These are phyloP conservation scores for Dilophus febrilis DNA, from an alignment of 2,888 invertebrate species.

Conservation along the genomic window DNA sequence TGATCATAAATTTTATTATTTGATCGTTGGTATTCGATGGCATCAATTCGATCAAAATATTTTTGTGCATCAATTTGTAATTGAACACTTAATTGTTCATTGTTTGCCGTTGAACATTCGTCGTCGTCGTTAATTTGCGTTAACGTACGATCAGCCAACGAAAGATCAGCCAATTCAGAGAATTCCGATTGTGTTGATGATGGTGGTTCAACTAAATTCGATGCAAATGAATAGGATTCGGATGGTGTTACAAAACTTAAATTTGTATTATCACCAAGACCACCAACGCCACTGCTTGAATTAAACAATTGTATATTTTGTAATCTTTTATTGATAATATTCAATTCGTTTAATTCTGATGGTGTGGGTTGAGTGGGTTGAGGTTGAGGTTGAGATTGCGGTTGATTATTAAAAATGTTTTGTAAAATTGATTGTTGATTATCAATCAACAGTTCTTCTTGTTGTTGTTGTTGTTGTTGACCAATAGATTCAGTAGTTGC, in stretches of 20 bases:
- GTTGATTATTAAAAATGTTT: slow-evolving; percentile 29
- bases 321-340: slow-evolving; percentile 3
- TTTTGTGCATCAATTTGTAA: too few relatives aligned
- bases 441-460: slow-evolving; percentile 13
- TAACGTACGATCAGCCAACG: too few relatives aligned
- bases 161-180: slow-evolving; percentile 11
- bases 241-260: background rate
- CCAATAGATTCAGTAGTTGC: background rate
- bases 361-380: too few relatives aligned
- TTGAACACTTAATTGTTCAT: too few relatives aligned
- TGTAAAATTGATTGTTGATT: slow-evolving; percentile 27
- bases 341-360: slow-evolving; percentile 1
- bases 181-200: slow-evolving; percentile 27
- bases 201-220: slow-evolving; percentile 27
- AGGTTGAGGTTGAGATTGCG: too few relatives aligned
- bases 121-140: too few relatives aligned
- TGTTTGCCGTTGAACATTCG: too few relatives aligned
- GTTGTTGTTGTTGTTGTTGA: slow-evolving; percentile 1
- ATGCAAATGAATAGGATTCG: slow-evolving; percentile 10
- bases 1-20: too few relatives aligned
- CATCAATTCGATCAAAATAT: too few relatives aligned
- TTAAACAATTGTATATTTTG: too few relatives aligned
- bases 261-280: too few relatives aligned
- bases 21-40: too few relatives aligned
- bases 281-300: background rate